Evolutionary conservation across 2,113 vertebrate genomes (phyloP).

Genomic region (Toxostoma redivivum): DNA sequence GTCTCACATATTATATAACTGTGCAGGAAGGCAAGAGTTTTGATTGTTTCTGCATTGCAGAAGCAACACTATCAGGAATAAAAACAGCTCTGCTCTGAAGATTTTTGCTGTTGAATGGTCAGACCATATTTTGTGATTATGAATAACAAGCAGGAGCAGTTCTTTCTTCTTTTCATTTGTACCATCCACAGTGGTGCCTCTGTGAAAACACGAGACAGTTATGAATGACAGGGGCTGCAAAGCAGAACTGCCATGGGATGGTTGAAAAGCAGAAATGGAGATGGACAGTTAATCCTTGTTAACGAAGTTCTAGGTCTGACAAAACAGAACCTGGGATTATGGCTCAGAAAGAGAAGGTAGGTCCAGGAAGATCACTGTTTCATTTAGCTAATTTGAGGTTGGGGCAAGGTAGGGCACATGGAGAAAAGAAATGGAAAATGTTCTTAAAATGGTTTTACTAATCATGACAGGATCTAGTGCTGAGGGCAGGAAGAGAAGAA

Average conservation of each 20-base stretch:
- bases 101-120: background rate
- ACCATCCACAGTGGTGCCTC: accelerated
- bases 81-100: background rate
- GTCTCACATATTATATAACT: background rate
- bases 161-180: background rate
- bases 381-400: slow-evolving; percentile 34
- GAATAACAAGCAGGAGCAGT: background rate
- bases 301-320: background rate
- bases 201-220: background rate
- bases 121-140: background rate
- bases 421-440: slow-evolving; percentile 13
- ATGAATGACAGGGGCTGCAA: background rate
- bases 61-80: background rate
- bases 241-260: background rate
- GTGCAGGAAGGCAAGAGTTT: background rate
- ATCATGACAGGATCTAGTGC: background rate
- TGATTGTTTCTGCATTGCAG: background rate
- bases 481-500: background rate
- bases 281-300: background rate
- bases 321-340: background rate
- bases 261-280: background rate
- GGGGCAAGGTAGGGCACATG: slow-evolving; percentile 15
- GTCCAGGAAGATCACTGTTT: slow-evolving; percentile 6
- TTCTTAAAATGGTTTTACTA: background rate
- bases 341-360: background rate